phyloP scores from a whole-genome alignment of 2,888 invertebrate genomes.

The Idaea aversata region DNA sequence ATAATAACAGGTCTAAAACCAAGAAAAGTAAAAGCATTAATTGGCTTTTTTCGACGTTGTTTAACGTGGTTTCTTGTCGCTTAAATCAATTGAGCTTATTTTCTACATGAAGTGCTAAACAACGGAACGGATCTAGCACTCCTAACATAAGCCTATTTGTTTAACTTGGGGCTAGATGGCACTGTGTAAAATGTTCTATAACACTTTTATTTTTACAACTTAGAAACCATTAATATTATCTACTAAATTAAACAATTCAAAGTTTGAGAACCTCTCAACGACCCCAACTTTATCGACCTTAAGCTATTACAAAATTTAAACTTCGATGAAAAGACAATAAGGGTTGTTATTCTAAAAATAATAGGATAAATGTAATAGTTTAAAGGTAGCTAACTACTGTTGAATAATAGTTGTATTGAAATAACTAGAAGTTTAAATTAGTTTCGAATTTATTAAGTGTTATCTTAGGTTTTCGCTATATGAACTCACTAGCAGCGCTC shows the following conservation, averaged over 20 bases:
- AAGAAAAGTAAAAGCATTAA: too few relatives aligned
- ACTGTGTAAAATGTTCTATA: too few relatives aligned
- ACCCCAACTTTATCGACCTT: constrained; percentile 10
- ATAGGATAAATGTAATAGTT: constrained; percentile 1
- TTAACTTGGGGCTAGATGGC: too few relatives aligned
- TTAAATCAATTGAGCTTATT: too few relatives aligned
- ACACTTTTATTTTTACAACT: too few relatives aligned
- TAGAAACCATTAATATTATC: too few relatives aligned
- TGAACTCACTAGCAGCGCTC: not conserved
- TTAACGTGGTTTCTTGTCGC: too few relatives aligned
- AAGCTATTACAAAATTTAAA: constrained; percentile 8
- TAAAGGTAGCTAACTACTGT: not conserved
- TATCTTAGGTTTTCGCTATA: not conserved
- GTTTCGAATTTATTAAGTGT: not conserved
- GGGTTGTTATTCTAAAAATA: constrained; percentile 3
- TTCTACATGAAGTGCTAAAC: too few relatives aligned
- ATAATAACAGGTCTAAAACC: too few relatives aligned
- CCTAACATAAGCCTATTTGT: too few relatives aligned
- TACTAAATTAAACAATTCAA: not conserved
- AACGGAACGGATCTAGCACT: too few relatives aligned
- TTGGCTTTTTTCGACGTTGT: too few relatives aligned
- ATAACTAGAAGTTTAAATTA: not conserved
- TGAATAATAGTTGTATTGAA: not conserved
- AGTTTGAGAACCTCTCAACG: not conserved
- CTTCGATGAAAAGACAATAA: constrained; percentile 22